Conservation (phyloP, 2,797 vertebrate species). For the Channa striata region DNA sequence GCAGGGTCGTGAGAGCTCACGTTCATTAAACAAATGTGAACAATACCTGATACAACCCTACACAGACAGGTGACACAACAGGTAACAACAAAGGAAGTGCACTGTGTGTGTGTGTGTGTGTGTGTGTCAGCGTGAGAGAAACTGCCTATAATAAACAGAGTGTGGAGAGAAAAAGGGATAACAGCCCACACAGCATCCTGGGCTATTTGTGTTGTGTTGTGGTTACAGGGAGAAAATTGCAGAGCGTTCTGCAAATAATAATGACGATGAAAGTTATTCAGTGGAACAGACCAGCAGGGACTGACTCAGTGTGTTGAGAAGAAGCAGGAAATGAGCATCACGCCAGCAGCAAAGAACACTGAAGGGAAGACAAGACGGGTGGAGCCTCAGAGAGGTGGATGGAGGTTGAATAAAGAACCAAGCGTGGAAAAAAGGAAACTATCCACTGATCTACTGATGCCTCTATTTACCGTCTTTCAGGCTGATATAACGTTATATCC, state of each 20-base stretch:
- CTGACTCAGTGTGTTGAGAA: constrained; percentile 34
- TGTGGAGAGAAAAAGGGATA: constrained; percentile 9
- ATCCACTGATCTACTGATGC: neutral
- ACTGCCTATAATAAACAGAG: constrained; percentile 1
- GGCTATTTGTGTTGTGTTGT: constrained; percentile 43
- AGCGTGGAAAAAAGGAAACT: constrained; percentile 6
- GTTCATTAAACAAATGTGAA: constrained; percentile 32
- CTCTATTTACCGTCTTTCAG: too few species aligned
- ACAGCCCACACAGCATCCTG: constrained; percentile 26
- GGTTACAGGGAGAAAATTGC: constrained; percentile 50
- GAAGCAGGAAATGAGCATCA: constrained; percentile 57
- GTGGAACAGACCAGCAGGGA: constrained; percentile 45
- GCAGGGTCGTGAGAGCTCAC: constrained; percentile 10
- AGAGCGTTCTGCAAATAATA: constrained; percentile 49
- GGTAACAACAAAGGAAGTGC: neutral
- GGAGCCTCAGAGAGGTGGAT: constrained; percentile 6
- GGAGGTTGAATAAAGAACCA: constrained; percentile 9
- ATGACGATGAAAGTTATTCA: constrained; percentile 53
- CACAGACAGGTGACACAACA: constrained; percentile 13
- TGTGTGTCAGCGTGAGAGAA: too few species aligned
- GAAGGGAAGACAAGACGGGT: constrained; percentile 13
- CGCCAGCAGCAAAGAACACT: constrained; percentile 11
- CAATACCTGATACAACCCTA: constrained; percentile 2
- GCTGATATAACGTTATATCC: too few species aligned
- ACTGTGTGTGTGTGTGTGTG: neutral